Base-by-base conservation (phyloP, 2,113 vertebrate genomes). In the Paradisaea rubra region DNA sequence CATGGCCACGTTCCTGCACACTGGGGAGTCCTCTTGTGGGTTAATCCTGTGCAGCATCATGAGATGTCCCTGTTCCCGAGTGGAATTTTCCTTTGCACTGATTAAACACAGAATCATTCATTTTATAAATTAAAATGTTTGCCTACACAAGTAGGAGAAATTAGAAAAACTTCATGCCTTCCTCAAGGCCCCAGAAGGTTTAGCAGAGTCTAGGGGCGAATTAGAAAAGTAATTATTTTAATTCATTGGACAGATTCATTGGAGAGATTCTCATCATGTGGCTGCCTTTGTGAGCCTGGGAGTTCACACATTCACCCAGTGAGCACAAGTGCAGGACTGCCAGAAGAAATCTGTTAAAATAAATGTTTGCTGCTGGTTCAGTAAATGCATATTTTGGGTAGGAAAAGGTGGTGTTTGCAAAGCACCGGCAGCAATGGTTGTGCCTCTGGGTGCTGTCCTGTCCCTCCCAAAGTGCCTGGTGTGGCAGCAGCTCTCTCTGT, bases 151-250 rank as follows among this genome's bases (percentile, higher is more conserved):
- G 74, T 35, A 87, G 91, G 64, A 81, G 41, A 72, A 3, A 3
- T 79, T 49, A 63, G 65, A 77, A 86, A 86, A 77, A 31, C 17
- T 22, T 44, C 15, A 11, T 12, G n/a, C 47, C 41, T 89, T 85
- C 37, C 73, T 72, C 49, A 44, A 79, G 65, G 61, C 65, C 73
- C 66, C 87, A 76, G 81, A 89, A 81, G 86, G 7, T 89, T 96
- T 91, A 87, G 49, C 53, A 81, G 87, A 84, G 61, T 87, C 87
- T 87, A 81, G 84, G 57, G 90, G 61, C 6, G 0, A 92, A 94
- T 96, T 94, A 94, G 70, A 68, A 93, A 79, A 92, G 70, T 87
- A 93, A 96, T 96, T 94, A 87, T 64, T 94, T 71, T 76, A 84
- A 94, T 93, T 94, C 65, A 28, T 54, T 21, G 49, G 77, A 33